A percentile compares a stretch with the other conserved stretches of the same genome.
These are phyloP conservation scores for Muschampia plurimacula DNA, from an alignment of 2,888 invertebrate species.

Conservation along the genomic window DNA sequence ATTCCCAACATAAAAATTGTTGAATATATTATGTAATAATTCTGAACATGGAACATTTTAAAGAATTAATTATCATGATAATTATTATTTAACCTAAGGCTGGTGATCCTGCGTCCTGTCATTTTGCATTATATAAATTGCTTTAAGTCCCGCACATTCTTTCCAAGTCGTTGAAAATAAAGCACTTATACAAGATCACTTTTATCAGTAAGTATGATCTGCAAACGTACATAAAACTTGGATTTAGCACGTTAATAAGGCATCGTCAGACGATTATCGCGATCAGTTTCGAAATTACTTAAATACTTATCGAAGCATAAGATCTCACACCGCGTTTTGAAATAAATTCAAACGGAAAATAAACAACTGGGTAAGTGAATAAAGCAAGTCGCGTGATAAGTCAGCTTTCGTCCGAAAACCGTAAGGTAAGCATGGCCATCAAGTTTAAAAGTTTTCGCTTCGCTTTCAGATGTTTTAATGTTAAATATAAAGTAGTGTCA, in stretches of 20 bases:
- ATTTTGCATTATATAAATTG: not conserved
- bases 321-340: conserved; percentile 24
- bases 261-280: conserved; percentile 24
- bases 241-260: conserved; percentile 20
- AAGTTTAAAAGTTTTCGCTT: not conserved
- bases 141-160: not conserved
- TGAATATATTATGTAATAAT: no score
- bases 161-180: not conserved
- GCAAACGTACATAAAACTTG: conserved; percentile 16
- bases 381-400: conserved; percentile 52
- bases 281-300: conserved; percentile 32
- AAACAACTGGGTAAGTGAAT: conserved; percentile 39
- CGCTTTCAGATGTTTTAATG: not conserved
- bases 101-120: not conserved
- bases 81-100: no score
- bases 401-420: conserved; percentile 45
- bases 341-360: conserved; percentile 31
- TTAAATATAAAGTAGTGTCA: no score
- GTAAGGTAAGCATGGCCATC: conserved; percentile 3
- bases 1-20: no score
- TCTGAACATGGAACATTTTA: no score
- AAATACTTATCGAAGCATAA: conserved; percentile 26
- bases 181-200: not conserved
- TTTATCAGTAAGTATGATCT: conserved; percentile 14
- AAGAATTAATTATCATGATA: no score